Conservation (phyloP, 2,797 vertebrate species). For the Anas bahamensis region DNA sequence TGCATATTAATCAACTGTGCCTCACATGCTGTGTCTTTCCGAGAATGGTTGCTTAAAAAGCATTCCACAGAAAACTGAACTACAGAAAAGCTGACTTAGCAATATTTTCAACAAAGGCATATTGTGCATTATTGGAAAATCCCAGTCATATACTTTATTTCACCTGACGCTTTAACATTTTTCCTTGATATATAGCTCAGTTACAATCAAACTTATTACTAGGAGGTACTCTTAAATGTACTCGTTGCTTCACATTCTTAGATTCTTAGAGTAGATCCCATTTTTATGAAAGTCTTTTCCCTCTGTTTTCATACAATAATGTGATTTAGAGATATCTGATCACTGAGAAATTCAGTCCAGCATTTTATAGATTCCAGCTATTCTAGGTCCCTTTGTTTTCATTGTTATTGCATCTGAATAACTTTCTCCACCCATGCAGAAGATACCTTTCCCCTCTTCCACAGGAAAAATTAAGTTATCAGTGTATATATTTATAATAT, state of each 20-base stretch:
- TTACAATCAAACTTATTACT: not conserved
- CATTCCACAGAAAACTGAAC: not conserved
- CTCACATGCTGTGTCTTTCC: not conserved
- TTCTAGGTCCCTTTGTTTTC: not conserved
- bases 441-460: not conserved
- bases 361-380: not conserved
- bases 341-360: not conserved
- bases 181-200: not conserved
- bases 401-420: not conserved
- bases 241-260: not conserved
- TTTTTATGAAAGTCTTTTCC: not conserved
- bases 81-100: not conserved
- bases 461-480: not conserved
- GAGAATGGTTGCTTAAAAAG: not conserved
- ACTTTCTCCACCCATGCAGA: not conserved
- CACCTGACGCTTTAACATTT: not conserved
- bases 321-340: not conserved
- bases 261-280: not conserved
- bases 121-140: not conserved
- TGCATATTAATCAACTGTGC: not conserved
- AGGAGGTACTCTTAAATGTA: not conserved
- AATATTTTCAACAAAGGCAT: not conserved
- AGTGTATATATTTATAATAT: not conserved
- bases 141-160: not conserved
- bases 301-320: not conserved